A percentile compares a stretch with the other conserved stretches of the same genome.
phyloP scores from a whole-genome alignment of 2,797 vertebrate species.

The Sebastes elongatus region DNA sequence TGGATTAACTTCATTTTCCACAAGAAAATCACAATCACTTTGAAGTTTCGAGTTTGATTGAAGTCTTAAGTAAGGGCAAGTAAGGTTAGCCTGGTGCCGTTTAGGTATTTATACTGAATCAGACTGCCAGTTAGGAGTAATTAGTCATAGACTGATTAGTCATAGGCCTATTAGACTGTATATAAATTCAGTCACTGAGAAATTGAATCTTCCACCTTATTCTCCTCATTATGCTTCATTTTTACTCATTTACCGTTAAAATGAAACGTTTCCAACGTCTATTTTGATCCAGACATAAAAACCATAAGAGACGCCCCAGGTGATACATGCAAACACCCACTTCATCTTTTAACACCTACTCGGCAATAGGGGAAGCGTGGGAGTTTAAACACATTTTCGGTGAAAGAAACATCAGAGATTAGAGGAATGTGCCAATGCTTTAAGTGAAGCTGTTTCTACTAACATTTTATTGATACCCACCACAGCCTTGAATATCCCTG shows the following conservation, averaged over 20 bases:
- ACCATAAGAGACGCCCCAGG: conserved; percentile 48
- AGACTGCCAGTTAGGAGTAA: conserved; percentile 43
- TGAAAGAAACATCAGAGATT: conserved; percentile 52
- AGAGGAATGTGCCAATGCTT: conserved; percentile 38
- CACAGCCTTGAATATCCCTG: conserved; percentile 24
- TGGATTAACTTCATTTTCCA: conserved; percentile 29
- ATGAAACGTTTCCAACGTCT: conserved; percentile 42
- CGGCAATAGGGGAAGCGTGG: conserved; percentile 40
- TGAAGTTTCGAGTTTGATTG: conserved; percentile 42
- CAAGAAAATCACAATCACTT: conserved; percentile 40
- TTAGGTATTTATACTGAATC: conserved; percentile 27
- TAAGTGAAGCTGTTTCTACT: conserved; percentile 44
- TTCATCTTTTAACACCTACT: conserved; percentile 48
- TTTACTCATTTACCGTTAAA: conserved; percentile 55
- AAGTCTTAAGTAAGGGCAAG: conserved; percentile 15
- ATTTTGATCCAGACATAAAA: conserved; percentile 63
- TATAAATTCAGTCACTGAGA: conserved; percentile 44
- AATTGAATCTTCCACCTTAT: conserved; percentile 45
- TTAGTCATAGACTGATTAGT: conserved; percentile 60
- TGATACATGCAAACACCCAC: conserved; percentile 60
- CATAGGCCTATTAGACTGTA: conserved; percentile 33
- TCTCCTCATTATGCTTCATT: conserved; percentile 48
- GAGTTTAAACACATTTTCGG: conserved; percentile 50
- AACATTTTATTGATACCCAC: conserved; percentile 45
- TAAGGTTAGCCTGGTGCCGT: neutral